Base-by-base conservation (phyloP, 1,140 invertebrate species). In the Sycobia sp. region DNA sequence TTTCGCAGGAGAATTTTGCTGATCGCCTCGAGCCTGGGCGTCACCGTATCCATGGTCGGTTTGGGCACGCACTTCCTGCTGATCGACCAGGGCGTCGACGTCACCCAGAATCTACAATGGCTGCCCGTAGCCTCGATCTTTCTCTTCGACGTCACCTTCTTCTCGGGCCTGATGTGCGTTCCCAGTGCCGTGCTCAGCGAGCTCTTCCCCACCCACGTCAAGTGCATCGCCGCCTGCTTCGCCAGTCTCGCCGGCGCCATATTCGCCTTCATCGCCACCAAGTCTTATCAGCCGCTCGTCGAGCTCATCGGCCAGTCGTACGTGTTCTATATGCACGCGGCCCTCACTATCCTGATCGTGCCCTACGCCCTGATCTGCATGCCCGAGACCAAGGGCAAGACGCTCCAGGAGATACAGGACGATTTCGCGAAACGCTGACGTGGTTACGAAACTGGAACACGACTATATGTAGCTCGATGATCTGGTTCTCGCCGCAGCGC, bases 321-420 rank as follows among this genome's bases (percentile, higher is more conserved):
- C 16, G 67, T 70, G 0, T 70, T 64, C 29, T 72, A 53, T 43
- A 60, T 69, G 16, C 63, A 71, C 16, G 53, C 49, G 0, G 10
- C 11, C 1, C 9, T 68, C 10, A 89, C 89, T 14, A 68, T 87
- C 0, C 49, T 88, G 4, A 85, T 89, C 2, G 72, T 88, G 0
- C 58, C 89, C 20, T 92, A 89, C 70, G 84, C 88, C 34, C 76
- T 87, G 29, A 76, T 85, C 4, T 81, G 85, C 36, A 80, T 93
- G 23, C 90, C 91, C 0, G 92, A 94, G 79, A 94, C 91, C 0
- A 93, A 93, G 76, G 90, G 89, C 16, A 91, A 90, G 73, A 88
- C 88, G 1, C 83, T 92, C 1, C 69, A 73, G 49, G 69, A 76
- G 54, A 76, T 77, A 60, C 74, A 76, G 50, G 67, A 71, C 5